phyloP scores from a whole-genome alignment of 2,113 vertebrate species.

The Corythornis cristatus region DNA sequence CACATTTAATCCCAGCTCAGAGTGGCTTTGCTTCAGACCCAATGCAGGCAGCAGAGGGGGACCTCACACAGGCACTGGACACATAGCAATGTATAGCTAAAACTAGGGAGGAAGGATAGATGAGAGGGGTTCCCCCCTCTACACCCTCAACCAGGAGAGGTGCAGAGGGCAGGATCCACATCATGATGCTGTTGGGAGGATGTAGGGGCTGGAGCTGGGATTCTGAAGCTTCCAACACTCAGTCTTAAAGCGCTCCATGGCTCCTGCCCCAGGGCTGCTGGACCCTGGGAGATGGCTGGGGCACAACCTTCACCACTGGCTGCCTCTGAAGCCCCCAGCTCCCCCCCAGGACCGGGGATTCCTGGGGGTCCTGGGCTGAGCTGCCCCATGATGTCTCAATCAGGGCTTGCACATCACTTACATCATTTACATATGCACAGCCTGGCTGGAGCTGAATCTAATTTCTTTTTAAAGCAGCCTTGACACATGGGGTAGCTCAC shows the following conservation, averaged over 20 bases:
- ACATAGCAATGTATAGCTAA: rapidly evolving
- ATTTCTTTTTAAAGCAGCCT: not conserved
- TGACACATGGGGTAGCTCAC: not conserved
- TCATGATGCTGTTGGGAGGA: rapidly evolving
- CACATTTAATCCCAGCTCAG: not conserved
- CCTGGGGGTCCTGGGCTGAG: not conserved
- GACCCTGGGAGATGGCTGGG: not conserved
- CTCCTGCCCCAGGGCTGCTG: not conserved
- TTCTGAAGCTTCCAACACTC: not conserved
- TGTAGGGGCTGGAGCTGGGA: not conserved
- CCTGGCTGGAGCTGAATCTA: not conserved
- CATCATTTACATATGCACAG: not conserved
- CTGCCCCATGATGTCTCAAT: not conserved
- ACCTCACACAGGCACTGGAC: not conserved
- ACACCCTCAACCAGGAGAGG: not conserved
- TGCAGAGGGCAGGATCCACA: not conserved
- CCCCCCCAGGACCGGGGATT: not conserved
- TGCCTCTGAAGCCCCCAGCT: rapidly evolving
- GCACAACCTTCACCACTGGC: rapidly evolving
- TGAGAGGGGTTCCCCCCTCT: not conserved
- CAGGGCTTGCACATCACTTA: not conserved
- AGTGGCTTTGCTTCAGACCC: not conserved
- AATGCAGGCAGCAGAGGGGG: not conserved
- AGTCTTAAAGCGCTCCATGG: not conserved
- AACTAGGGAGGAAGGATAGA: not conserved